Evolutionary conservation across 2,113 vertebrate species (phyloP), one percentile per base, ranked within the genome.

Genomic region (Melanotaenia duboulayi): DNA sequence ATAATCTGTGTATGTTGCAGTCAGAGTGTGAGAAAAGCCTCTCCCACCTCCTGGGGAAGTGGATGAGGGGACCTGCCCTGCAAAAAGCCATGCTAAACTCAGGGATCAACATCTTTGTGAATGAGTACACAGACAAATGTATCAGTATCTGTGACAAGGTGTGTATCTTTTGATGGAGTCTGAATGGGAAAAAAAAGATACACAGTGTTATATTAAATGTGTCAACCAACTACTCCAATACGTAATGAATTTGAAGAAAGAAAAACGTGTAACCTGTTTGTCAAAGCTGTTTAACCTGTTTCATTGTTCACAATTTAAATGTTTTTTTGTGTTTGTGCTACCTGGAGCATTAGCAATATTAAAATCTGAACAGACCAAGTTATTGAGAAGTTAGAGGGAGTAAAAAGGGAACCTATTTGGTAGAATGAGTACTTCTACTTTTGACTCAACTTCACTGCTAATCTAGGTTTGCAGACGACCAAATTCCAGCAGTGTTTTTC

Each of bases 21-120:
- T 59, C 69, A 7, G 87, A 83, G 7, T 37, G 89, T 16, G 76
- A 72, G 32, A 70, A 77, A 16, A 57, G 87, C 3, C 78, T 93
- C 11, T 80, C 91, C 16, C 54, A 90, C 2, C 12, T 97, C 24
- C 58, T 88, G 61, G 96, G 93, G 28, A 92, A 91, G 78, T 97
- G 96, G 96, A 94, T 94, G 94, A 93, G 80, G 8, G 86, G 84
- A 2, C 0, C 86, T 0, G 70, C 61, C 23, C 93, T 98, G 50
- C 92, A 94, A 76, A 58, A 23, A 32, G 90, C 92, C 64, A 84
- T 99, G 94, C 90, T 89, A 68, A 84, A 82, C 2, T 83, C 93
- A 0, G 97, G 97, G 40, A 42, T 99, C 81, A 97, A 97, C 87
- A 86, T 99, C 79, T 99, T 98, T 72, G 96, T 96, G 0, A 90